A percentile compares a stretch with the other conserved stretches of the same genome.
phyloP scores from a whole-genome alignment of 2,888 invertebrate genomes.

The Hypolimnas misippus region DNA sequence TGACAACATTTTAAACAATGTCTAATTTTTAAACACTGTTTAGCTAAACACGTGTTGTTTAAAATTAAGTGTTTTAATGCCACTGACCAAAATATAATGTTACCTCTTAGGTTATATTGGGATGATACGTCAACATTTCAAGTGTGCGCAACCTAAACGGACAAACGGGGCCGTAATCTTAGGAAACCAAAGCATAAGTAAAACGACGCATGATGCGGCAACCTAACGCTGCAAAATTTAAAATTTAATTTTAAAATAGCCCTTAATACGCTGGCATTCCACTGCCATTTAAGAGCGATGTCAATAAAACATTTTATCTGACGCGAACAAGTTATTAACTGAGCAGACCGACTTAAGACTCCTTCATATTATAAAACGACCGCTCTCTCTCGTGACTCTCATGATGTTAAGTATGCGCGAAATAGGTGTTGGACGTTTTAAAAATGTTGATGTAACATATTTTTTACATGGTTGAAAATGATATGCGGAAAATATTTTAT shows the following conservation, averaged over 20 bases:
- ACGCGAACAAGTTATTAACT: constrained; percentile 33
- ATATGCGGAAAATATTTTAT: not conserved
- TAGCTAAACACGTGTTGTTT: too few species aligned
- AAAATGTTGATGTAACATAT: not conserved
- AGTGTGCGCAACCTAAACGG: too few species aligned
- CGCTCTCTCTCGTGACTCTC: constrained; percentile 6
- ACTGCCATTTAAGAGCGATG: constrained; percentile 25
- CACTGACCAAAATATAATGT: too few species aligned
- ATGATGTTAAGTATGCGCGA: constrained; percentile 3
- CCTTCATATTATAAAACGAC: constrained; percentile 21
- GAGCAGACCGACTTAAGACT: constrained; percentile 15
- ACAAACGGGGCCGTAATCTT: too few species aligned
- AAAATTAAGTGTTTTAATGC: too few species aligned
- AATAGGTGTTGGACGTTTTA: constrained; percentile 1
- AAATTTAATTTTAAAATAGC: constrained; percentile 10
- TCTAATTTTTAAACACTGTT: too few species aligned
- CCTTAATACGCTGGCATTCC: constrained; percentile 20
- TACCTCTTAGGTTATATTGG: too few species aligned
- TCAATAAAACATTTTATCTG: constrained; percentile 29
- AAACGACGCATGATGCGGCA: too few species aligned
- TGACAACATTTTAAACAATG: too few species aligned
- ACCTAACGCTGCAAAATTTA: not conserved
- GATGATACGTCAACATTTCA: too few species aligned
- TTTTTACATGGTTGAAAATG: not conserved
- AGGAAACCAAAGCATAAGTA: too few species aligned